Evolutionary conservation across 2,113 vertebrate species (phyloP), one percentile per base, ranked within the genome.

Genomic region (Triplophysa dalaica): DNA sequence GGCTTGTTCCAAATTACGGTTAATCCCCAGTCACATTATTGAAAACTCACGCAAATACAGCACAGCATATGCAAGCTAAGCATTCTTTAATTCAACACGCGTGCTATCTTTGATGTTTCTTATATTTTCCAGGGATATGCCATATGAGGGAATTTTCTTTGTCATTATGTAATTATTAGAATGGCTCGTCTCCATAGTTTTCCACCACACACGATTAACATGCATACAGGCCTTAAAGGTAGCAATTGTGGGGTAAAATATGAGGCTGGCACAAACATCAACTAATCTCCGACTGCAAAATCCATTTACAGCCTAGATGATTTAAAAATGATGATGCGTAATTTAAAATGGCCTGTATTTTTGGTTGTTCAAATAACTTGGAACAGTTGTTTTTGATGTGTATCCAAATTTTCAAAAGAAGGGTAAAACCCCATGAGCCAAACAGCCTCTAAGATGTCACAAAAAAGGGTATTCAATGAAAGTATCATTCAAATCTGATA

Each of bases 161-260:
- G 68, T 74, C 78, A 83, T 19, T 38, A 54, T 69, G 45, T 58
- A 64, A 68, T 78, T 48, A 73, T 84, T 54, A 64, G n/a, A 74
- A 78, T 56, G 75, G 68, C 26, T 56, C 8, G 16, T 45, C 19
- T 65, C 66, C 33, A 63, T 2, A 66, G 70, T 14, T 58, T 64
- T 66, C 48, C 29, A 38, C 43, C 41, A 19, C 16, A 48, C 67
- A 38, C 24, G 67, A 43, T 24, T 24, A 67, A 24, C 56, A 75
- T 29, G 50, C 70, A 80, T 68, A 56, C 52, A 17, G 26, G 21
- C 70, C 50, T n/a, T 33, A 43, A 38, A 65, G 68, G 61, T 61
- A 52, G 16, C 56, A 65, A 66, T 54, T 68, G 69, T 70, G 50
- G 65, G 13, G 21, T 8, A 43, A 17, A 24, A 33, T 5, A 45